phyloP scores from a whole-genome alignment of 2,888 invertebrate species.

The Tolmerus cingulatus region DNA sequence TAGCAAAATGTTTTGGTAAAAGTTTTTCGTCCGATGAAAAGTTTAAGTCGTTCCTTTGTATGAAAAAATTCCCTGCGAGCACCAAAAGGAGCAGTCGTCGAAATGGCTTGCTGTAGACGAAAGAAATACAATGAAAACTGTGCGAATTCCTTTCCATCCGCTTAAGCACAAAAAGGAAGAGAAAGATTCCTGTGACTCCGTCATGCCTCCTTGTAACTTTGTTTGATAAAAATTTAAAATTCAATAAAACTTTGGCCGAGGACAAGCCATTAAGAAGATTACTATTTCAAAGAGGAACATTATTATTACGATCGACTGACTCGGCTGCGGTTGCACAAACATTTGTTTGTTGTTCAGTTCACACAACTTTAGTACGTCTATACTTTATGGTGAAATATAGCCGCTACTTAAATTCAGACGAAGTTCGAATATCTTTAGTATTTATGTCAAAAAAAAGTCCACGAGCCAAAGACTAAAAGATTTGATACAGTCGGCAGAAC shows the following conservation, averaged over 20 bases:
- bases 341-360: not conserved
- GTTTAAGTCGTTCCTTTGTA: conserved; percentile 4
- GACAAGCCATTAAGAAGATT: conserved; percentile 45
- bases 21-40: not conserved
- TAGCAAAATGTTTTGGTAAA: not conserved
- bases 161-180: conserved; percentile 12
- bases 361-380: not conserved
- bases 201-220: conserved; percentile 33
- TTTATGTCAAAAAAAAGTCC: not conserved
- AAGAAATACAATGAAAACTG: conserved; percentile 10
- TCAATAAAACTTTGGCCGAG: conserved; percentile 45
- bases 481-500: no score
- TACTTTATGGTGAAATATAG: not conserved
- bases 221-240: conserved; percentile 47
- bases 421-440: not conserved
- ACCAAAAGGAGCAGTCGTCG: not conserved
- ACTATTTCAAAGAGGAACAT: conserved; percentile 35
- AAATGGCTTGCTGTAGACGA: not conserved
- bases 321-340: not conserved
- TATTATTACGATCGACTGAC: conserved; percentile 11
- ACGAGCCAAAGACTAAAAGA: not conserved
- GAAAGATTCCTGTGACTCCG: not conserved
- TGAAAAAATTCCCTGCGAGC: not conserved
- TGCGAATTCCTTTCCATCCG: conserved; percentile 10
- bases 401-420: not conserved